Conservation (phyloP, 2,113 vertebrate species). For the Phylloscopus whistleri region DNA sequence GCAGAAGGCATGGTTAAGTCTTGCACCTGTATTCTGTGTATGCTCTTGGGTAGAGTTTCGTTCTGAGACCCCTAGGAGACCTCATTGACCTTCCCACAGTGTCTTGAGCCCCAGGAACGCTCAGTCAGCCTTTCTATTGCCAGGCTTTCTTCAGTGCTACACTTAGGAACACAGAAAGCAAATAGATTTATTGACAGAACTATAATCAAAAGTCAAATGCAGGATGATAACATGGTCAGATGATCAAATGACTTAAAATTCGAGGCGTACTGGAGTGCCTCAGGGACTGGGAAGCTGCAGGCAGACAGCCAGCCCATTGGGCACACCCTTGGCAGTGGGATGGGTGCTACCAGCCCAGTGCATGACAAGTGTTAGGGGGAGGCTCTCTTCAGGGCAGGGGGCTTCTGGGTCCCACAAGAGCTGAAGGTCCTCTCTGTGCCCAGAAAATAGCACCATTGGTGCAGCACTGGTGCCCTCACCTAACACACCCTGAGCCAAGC, state of each 20-base stretch:
- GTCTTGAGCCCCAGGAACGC: neutral
- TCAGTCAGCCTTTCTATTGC: conserved; percentile 18
- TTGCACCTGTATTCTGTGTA: neutral
- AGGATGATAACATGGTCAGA: conserved; percentile 35
- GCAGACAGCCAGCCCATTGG: accelerated
- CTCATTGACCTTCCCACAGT: neutral
- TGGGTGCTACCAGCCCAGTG: neutral
- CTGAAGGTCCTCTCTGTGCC: neutral
- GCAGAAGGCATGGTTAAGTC: neutral
- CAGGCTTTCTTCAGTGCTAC: neutral
- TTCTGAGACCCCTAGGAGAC: neutral
- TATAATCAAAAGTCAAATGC: conserved; percentile 46
- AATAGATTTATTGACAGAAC: conserved; percentile 55
- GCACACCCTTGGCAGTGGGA: neutral
- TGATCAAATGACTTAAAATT: conserved; percentile 58
- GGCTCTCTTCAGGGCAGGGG: neutral
- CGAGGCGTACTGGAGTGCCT: neutral
- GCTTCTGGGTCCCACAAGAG: neutral
- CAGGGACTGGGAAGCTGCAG: neutral
- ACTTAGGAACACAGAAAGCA: neutral
- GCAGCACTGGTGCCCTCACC: neutral
- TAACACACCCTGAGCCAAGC: no score
- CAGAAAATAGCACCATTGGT: neutral
- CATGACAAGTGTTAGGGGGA: neutral
- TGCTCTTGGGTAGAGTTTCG: neutral